Evolutionary conservation across 2,888 invertebrate genomes (phyloP), one percentile per base, ranked within the genome.

Genomic region (Harmothoe impar): DNA sequence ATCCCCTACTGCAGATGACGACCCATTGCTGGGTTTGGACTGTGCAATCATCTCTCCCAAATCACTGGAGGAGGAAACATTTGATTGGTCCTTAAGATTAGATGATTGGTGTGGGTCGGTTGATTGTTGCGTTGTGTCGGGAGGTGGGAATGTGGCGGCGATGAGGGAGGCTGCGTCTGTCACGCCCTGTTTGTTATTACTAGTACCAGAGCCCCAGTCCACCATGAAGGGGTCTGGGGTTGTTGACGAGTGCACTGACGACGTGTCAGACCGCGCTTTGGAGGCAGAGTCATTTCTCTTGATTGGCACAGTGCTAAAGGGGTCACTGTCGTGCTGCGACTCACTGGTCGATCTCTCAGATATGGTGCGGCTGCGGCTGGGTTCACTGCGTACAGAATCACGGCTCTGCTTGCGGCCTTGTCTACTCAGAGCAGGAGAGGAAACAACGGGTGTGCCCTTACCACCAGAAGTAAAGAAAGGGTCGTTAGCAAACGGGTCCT

Each of bases 401-500:
- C 31, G 86, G 31, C 86, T 86, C 52, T 86, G 25, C 56, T 86
- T 86, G 17, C 86, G 86, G 54, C 54, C 56, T 56, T 86, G 86
- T 86, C 86, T n/a, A 29, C 54, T 29, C 29, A 86, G 54, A 54
- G 86, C 86, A 29, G 86, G 86, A 3, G 86, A 86, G 52, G 86
- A 86, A 25, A 86, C 86, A 5, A 86, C 86, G 7, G 86, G 86
- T 0, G 86, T 86, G 20, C 86, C 86, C 86, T 86, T 86, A n/a
- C 86, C 86, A 54, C 86, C 86, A 31, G 86, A 86, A 7, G 86
- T 86, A 56, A 86, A 86, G 86, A 90, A 90, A 17, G 90, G 90
- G 56, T 90, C 90, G 78, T 90, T 81, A 54, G 78, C 90, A 90
- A 90, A 90, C 3, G 90, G 90, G 78, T 90, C 90, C 31, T 81